A percentile compares a stretch with the other conserved stretches of the same genome.
Conservation (phyloP, 2,888 invertebrate species). For the Ormia ochracea region DNA sequence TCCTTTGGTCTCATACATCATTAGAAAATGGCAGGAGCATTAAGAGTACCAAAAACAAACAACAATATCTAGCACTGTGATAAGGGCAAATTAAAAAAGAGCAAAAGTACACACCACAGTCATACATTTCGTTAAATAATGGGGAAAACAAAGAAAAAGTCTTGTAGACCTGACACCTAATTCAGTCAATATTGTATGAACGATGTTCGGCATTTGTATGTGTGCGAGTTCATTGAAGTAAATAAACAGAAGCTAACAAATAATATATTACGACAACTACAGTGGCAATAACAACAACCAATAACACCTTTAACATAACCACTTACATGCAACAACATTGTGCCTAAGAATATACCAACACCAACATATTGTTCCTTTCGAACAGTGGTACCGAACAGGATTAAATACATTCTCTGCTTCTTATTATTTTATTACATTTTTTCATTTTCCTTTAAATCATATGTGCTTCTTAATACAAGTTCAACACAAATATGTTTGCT, state of each 20-base stretch:
- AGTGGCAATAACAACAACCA: slow-evolving; percentile 18
- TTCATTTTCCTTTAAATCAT: neutral
- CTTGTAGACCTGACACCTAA: slow-evolving; percentile 45
- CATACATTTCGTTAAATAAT: neutral
- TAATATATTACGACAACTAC: slow-evolving; percentile 32
- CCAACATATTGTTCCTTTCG: neutral
- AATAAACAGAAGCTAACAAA: slow-evolving; percentile 55
- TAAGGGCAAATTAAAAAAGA: slow-evolving; percentile 26
- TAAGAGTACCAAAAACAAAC: slow-evolving; percentile 7
- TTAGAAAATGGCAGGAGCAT: slow-evolving; percentile 48
- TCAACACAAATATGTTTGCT: no score
- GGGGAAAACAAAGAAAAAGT: neutral
- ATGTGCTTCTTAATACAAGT: no score
- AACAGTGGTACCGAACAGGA: neutral
- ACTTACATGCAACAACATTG: slow-evolving; percentile 19
- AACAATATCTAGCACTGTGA: neutral
- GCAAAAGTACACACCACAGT: slow-evolving; percentile 5
- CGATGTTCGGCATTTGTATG: neutral
- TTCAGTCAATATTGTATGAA: slow-evolving; percentile 8
- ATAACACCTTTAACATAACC: slow-evolving; percentile 52
- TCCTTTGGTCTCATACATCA: slow-evolving; percentile 51
- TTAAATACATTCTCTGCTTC: neutral
- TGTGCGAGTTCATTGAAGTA: slow-evolving; percentile 25
- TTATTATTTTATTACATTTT: neutral
- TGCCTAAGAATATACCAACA: slow-evolving; percentile 20